A percentile compares a stretch with the other conserved stretches of the same genome.
These are phyloP conservation scores for Clinocottus analis DNA, from an alignment of 2,113 vertebrate species.

Conservation along the genomic window DNA sequence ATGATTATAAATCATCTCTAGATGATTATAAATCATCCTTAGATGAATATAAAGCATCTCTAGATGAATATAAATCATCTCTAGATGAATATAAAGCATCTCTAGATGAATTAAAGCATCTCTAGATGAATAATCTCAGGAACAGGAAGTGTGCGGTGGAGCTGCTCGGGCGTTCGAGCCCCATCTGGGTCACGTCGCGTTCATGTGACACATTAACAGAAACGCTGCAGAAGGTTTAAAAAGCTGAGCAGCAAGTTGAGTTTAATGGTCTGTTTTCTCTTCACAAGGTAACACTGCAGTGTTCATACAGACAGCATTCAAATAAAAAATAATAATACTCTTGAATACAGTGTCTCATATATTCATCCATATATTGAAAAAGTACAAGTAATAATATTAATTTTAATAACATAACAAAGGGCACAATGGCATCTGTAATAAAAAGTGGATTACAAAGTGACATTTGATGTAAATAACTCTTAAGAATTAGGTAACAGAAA, in stretches of 20 bases:
- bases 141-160: too few relatives aligned
- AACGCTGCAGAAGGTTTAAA: not conserved
- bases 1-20: too few relatives aligned
- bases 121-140: too few relatives aligned
- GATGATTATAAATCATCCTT: too few relatives aligned
- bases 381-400: slow-evolving; percentile 88
- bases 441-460: slow-evolving; percentile 86
- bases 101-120: too few relatives aligned
- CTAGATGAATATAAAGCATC: too few relatives aligned
- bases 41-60: too few relatives aligned
- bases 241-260: not conserved
- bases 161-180: too few relatives aligned
- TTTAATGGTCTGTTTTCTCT: slow-evolving; percentile 82
- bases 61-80: too few relatives aligned
- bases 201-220: slow-evolving; percentile 25
- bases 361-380: slow-evolving; percentile 85
- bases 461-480: slow-evolving; percentile 83
- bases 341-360: slow-evolving; percentile 86
- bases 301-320: slow-evolving; percentile 86
- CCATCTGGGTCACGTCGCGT: too few relatives aligned
- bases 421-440: slow-evolving; percentile 88
- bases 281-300: slow-evolving; percentile 85
- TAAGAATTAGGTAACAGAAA: slow-evolving; percentile 92
- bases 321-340: slow-evolving; percentile 68
- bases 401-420: slow-evolving; percentile 81